Percentiles rank a stretch among this genome's conserved stretches.
These are phyloP conservation scores for Xestia rhomboidea DNA, from an alignment of 2,888 invertebrate genomes.

Conservation along the genomic window DNA sequence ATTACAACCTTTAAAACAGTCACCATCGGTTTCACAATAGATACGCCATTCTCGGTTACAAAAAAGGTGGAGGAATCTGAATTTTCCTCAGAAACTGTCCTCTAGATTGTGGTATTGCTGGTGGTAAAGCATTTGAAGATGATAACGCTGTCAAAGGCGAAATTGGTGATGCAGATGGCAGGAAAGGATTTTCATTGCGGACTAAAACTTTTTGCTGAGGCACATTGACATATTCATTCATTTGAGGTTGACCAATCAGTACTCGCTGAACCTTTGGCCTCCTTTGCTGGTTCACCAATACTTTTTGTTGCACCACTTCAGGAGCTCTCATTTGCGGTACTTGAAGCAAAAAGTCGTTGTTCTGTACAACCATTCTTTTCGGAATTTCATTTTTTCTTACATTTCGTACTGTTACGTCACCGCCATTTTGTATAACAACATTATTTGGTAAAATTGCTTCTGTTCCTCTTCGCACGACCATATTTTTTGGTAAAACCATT, in stretches of 20 bases:
- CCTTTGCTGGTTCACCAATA: slow-evolving; percentile 25
- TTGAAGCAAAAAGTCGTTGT: slow-evolving; percentile 3
- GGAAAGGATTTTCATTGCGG: slow-evolving; percentile 67
- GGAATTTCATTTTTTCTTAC: slow-evolving; percentile 24
- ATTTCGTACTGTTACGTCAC: neutral
- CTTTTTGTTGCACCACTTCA: slow-evolving; percentile 30
- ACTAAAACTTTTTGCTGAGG: slow-evolving; percentile 27
- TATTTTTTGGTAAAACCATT: slow-evolving; percentile 18
- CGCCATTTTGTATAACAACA: slow-evolving; percentile 21
- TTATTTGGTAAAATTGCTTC: slow-evolving; percentile 13
- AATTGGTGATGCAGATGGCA: slow-evolving; percentile 78
- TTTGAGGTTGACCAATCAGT: slow-evolving; percentile 18
- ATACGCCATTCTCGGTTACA: slow-evolving; percentile 62
- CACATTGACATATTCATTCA: neutral
- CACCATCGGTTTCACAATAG: neutral
- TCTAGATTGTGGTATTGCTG: slow-evolving; percentile 67
- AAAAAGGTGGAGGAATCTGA: slow-evolving; percentile 81
- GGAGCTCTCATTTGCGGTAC: slow-evolving; percentile 6
- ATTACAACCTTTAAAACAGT: neutral
- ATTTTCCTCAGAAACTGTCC: slow-evolving; percentile 80
- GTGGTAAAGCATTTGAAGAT: slow-evolving; percentile 66
- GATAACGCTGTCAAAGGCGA: slow-evolving; percentile 68
- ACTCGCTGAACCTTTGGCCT: slow-evolving; percentile 21
- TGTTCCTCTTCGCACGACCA: slow-evolving; percentile 2
- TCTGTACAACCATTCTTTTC: slow-evolving; percentile 13